A percentile compares a stretch with the other conserved stretches of the same genome.
These are phyloP conservation scores for Tenthredo livida DNA, from an alignment of 2,888 invertebrate genomes.

Conservation along the genomic window DNA sequence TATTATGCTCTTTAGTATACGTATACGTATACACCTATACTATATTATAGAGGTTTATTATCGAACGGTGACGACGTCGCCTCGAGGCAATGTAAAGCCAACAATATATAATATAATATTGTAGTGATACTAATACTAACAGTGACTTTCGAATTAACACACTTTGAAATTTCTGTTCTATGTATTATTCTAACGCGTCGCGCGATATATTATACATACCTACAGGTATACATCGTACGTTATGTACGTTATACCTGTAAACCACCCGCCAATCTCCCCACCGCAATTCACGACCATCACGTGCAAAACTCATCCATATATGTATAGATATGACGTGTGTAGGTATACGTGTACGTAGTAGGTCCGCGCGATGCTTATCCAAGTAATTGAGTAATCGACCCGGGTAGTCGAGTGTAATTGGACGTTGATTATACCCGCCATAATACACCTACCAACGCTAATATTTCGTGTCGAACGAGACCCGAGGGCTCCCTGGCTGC, in stretches of 20 bases:
- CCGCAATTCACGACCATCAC: conserved; percentile 5
- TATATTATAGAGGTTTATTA: conserved; percentile 19
- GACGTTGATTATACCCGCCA: conserved; percentile 51
- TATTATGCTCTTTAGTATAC: not conserved
- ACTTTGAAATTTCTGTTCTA: conserved; percentile 69
- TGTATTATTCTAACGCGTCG: conserved; percentile 27
- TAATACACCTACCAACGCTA: conserved; percentile 47
- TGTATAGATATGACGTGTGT: not conserved
- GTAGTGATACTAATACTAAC: not conserved
- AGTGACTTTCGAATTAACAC: conserved; percentile 66
- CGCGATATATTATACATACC: too few species aligned
- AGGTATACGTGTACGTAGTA: not conserved
- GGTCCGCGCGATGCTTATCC: conserved; percentile 48
- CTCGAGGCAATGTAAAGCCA: not conserved
- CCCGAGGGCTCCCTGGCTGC: conserved; percentile 27
- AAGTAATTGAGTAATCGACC: conserved; percentile 51
- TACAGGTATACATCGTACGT: too few species aligned
- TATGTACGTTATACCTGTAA: not conserved
- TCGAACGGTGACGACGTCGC: not conserved
- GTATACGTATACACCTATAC: not conserved
- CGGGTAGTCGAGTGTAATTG: conserved; percentile 51
- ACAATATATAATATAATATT: not conserved
- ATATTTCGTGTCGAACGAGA: conserved; percentile 49
- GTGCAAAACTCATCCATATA: conserved; percentile 18
- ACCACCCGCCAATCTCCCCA: not conserved